A percentile compares a stretch with the other conserved stretches of the same genome.
phyloP scores from a whole-genome alignment of 2,113 vertebrate species.

The Ptilorrhoa leucosticta region DNA sequence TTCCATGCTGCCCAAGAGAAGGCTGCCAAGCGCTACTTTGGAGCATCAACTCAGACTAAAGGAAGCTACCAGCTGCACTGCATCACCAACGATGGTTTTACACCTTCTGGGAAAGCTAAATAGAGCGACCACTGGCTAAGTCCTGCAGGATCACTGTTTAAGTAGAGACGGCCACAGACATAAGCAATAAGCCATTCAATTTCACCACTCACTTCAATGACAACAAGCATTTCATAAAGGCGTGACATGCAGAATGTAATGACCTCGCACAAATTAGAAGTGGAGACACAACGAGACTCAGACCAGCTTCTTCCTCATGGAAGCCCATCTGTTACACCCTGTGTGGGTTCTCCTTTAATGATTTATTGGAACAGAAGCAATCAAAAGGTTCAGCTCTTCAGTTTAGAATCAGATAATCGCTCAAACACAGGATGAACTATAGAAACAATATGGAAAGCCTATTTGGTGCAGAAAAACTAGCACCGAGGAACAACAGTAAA shows the following conservation, averaged over 20 bases:
- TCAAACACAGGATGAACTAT: background rate
- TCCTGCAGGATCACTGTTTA: background rate
- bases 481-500: background rate
- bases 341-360: background rate
- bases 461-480: background rate
- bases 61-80: background rate
- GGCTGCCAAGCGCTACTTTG: background rate
- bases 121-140: background rate
- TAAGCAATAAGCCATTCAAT: background rate
- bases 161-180: background rate
- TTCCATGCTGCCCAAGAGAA: background rate
- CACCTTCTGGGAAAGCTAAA: background rate
- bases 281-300: background rate
- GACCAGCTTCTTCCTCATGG: background rate
- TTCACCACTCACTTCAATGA: background rate
- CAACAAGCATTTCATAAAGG: background rate
- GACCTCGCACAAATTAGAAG: background rate
- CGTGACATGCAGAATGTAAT: background rate
- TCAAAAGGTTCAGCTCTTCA: background rate
- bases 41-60: background rate
- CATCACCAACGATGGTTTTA: background rate
- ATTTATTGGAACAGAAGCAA: conserved; percentile 24
- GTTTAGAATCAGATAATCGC: background rate
- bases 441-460: background rate
- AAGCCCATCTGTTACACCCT: background rate